Evolutionary conservation across 2,888 invertebrate species (phyloP).

Genomic region (Harpalus rufipes): DNA sequence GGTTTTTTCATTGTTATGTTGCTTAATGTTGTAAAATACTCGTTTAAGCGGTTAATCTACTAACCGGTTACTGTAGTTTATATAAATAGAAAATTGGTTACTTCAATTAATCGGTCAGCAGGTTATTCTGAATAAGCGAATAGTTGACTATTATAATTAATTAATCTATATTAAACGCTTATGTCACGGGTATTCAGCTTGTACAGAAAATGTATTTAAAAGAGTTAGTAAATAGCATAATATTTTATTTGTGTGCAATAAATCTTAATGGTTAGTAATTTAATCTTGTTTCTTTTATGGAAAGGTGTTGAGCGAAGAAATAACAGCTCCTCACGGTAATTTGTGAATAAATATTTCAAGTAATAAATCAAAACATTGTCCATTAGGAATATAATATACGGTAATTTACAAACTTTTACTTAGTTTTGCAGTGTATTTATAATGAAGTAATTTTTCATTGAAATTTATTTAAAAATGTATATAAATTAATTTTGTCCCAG

Average conservation of each 20-base stretch:
- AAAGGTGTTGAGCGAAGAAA: slow-evolving; percentile 1
- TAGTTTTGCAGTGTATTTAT: slow-evolving; percentile 22
- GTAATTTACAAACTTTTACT: not conserved
- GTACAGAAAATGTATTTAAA: no score
- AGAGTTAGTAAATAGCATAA: no score
- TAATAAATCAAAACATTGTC: slow-evolving; percentile 35
- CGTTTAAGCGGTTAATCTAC: no score
- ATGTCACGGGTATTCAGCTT: no score
- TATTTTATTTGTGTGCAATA: not conserved
- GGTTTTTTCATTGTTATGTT: no score
- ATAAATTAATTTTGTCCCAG: slow-evolving; percentile 43
- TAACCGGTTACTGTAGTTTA: no score
- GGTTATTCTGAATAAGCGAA: no score
- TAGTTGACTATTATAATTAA: no score
- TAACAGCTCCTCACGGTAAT: not conserved
- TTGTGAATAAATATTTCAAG: slow-evolving; percentile 1
- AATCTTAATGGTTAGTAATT: not conserved
- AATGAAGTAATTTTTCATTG: slow-evolving; percentile 34
- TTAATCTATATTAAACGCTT: no score
- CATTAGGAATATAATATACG: slow-evolving; percentile 16
- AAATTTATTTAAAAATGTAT: slow-evolving; percentile 33
- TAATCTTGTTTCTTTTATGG: not conserved
- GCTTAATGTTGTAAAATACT: no score
- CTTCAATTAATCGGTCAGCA: no score
- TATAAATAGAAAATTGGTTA: no score